Base-by-base conservation (phyloP, 2,797 vertebrate species). In the Phataginus tricuspis region DNA sequence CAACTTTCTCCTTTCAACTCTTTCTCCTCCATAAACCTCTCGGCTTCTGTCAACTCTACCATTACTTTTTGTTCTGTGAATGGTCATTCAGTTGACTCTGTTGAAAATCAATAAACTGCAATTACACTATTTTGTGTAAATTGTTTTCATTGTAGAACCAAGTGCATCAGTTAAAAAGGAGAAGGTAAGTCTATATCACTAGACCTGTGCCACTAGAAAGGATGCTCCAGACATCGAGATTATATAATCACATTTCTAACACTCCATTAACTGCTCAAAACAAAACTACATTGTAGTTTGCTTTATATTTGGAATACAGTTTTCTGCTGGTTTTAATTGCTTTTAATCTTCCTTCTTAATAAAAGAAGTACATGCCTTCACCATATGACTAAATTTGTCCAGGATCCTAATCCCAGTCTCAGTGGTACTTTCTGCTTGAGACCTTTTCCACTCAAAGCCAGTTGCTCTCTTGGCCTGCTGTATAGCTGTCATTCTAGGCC, bases 301-400 rank as follows among this genome's bases (percentile, higher is more conserved):
- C 29, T 91, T 96, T 91, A 42, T 57, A 94, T 77, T 71, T 66
- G 39, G n/a, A 91, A 93, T 66, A 80, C 3, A 66, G 49, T 80
- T 88, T 85, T 90, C 61, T 88, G 25, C 27, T 80, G 39, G 34
- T 71, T 82, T 94, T 61, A 39, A 95, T 69, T 79, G 71, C 45
- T 91, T 90, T 93, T 49, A 21, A 25, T 61, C 91, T 83, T 93
- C 57, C 82, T 90, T 72, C 75, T 51, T 83, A 87, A 90, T 27
- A 66, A 90, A 89, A 82, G 37, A 72, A 86, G 42, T 21, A 21
- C 13, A 61, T 53, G n/a, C n/a, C 68, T 95, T 90, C 78, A 29
- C 23, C 19, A 61, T 9, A 42, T 25, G 71, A 83, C 72, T 79
- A 72, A 61, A 77, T 91, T 91, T 75, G 78, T 64, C 77, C 59